Base-by-base conservation (phyloP, 2,113 vertebrate species). In the Sciurus niger region DNA sequence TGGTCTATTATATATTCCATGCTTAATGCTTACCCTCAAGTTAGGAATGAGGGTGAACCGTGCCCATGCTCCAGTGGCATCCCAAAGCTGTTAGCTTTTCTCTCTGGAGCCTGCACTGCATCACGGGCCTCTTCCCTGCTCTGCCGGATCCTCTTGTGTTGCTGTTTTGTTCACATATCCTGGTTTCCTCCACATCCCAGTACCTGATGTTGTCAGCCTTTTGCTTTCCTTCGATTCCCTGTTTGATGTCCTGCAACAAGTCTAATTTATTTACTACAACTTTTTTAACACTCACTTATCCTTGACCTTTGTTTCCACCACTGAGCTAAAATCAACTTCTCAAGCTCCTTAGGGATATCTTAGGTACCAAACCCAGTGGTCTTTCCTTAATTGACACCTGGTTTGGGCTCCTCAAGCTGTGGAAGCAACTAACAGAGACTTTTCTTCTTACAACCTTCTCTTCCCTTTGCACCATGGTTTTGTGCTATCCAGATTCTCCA, bases 91-190 rank as follows among this genome's bases (percentile, higher is more conserved):
- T 63, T 55, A 1, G 1, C 78, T 2, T 48, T 40, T 72, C 46
- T 86, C 68, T 60, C 14, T 25, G 55, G 4, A 30, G n/a, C 17
- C 22, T 4, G 1, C 2, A 10, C 11, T 83, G n/a, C 40, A 8
- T 53, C 73, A 34, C 30, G 13, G 34, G 11, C 13, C 0, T 10
- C 65, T 25, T 58, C n/a, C 78, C 63, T 37, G 7, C 85, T 53
- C 48, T 37, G 60, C 25, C 17, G 32, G 20, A 1, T 25, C 51
- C 37, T 22, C 79, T 68, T 20, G 8, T 46, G 58, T 86, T n/a
- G 4, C 20, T 37, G 0, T 0, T 9, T 28, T 84, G 40, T 16
- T 40, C 37, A 11, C 11, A 1, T 1, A 13, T 30, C 40, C 51
- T 6, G 51, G 25, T 43, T 46, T 68, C 72, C 70, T 34, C 32